Evolutionary conservation across 2,797 vertebrate species (phyloP).

Genomic region (Sciaenops ocellatus): DNA sequence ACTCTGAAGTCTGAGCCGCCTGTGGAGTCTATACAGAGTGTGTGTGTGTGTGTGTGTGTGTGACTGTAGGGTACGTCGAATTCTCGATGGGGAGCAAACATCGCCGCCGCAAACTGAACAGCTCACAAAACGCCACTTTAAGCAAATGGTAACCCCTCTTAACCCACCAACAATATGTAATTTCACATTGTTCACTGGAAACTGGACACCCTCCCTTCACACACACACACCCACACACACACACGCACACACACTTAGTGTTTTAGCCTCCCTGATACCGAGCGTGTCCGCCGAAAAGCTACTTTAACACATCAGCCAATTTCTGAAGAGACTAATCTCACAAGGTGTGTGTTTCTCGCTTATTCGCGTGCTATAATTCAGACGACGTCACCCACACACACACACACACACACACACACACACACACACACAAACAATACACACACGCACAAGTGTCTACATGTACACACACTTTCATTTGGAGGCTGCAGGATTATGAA

Average conservation of each 20-base stretch:
- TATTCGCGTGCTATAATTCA: slow-evolving; percentile 46
- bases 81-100: slow-evolving; percentile 44
- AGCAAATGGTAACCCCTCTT: slow-evolving; percentile 69
- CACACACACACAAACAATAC: slow-evolving; percentile 27
- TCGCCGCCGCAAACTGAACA: slow-evolving; percentile 43
- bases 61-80: slow-evolving; percentile 12
- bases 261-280: slow-evolving; percentile 39
- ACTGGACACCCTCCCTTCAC: slow-evolving; percentile 44
- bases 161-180: slow-evolving; percentile 66
- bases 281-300: slow-evolving; percentile 46
- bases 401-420: slow-evolving; percentile 9
- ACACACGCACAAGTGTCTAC: slow-evolving; percentile 20
- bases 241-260: slow-evolving; percentile 16
- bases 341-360: slow-evolving; percentile 67
- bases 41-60: slow-evolving; percentile 33
- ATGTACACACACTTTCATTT: slow-evolving; percentile 43
- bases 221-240: slow-evolving; percentile 1
- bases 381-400: slow-evolving; percentile 12
- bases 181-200: slow-evolving; percentile 64
- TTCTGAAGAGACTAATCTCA: slow-evolving; percentile 69
- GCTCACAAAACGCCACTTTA: slow-evolving; percentile 64
- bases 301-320: slow-evolving; percentile 64
- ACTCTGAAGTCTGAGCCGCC: slow-evolving; percentile 45
- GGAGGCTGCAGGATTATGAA: slow-evolving; percentile 63
- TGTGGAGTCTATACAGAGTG: slow-evolving; percentile 12